These are phyloP conservation scores for Epicauta chinensis DNA, from an alignment of 1,140 invertebrate genomes.

Conservation along the genomic window DNA sequence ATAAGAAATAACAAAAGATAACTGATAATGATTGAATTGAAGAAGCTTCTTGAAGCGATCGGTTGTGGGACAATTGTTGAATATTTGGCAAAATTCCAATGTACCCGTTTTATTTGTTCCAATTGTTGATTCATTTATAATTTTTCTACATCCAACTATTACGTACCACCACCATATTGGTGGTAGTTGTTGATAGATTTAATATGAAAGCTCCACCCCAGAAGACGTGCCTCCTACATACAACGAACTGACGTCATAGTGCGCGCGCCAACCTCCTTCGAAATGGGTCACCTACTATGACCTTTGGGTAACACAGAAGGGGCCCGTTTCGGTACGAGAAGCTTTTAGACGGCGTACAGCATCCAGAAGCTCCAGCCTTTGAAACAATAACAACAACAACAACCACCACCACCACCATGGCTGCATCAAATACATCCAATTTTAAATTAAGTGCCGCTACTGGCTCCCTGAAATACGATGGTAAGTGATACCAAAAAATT, in stretches of 20 bases:
- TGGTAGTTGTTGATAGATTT: too few relatives aligned
- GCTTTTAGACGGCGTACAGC: conserved; percentile 32
- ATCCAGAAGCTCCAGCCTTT: conserved; percentile 35
- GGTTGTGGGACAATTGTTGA: too few relatives aligned
- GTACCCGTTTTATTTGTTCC: too few relatives aligned
- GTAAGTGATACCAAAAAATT: conserved; percentile 34
- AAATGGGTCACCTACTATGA: conserved; percentile 40
- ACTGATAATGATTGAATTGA: too few relatives aligned
- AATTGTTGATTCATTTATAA: too few relatives aligned
- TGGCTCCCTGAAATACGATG: conserved; percentile 37
- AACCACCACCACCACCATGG: conserved; percentile 19
- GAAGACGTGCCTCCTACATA: conserved; percentile 22
- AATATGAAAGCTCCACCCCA: conserved; percentile 21
- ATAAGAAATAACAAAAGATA: too few relatives aligned
- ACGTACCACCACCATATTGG: too few relatives aligned
- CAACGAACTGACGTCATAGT: conserved; percentile 30
- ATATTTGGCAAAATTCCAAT: too few relatives aligned
- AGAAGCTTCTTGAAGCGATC: too few relatives aligned
- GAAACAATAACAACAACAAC: background rate
- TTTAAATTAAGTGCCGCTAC: conserved; percentile 36
- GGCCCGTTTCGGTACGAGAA: conserved; percentile 22
- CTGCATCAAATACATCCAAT: conserved; percentile 35
- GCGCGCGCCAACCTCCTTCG: conserved; percentile 27
- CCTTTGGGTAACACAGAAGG: conserved; percentile 26
- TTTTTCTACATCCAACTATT: too few relatives aligned